A percentile compares a stretch with the other conserved stretches of the same genome.
Conservation (phyloP, 2,888 invertebrate species). For the Ashinkailepas kermadecensis region DNA sequence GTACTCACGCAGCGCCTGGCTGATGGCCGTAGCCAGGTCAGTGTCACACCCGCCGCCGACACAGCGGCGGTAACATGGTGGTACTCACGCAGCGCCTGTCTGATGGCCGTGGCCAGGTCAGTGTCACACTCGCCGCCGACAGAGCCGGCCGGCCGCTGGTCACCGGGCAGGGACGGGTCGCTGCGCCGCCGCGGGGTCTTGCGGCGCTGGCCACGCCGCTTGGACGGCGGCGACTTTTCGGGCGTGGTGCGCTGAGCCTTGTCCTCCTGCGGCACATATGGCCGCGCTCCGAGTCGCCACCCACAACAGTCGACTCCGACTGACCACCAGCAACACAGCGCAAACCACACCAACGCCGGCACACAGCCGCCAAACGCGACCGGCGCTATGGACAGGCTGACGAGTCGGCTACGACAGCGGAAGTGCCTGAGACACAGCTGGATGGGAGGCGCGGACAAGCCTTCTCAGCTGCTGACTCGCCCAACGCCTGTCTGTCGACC, state of each 20-base stretch:
- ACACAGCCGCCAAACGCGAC: too few relatives aligned
- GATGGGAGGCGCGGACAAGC: too few relatives aligned
- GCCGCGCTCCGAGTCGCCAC: too few relatives aligned
- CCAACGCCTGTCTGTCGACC: not conserved
- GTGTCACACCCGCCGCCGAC: constrained; percentile 34
- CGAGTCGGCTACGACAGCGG: too few relatives aligned
- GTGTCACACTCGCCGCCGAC: constrained; percentile 27
- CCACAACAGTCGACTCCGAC: too few relatives aligned
- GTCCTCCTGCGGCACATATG: constrained; percentile 26
- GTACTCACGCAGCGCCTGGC: constrained; percentile 41
- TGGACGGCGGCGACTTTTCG: constrained; percentile 47
- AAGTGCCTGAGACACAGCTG: too few relatives aligned
- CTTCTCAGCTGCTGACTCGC: not conserved
- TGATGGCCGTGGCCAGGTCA: constrained; percentile 23
- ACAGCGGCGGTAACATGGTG: too few relatives aligned
- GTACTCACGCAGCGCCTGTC: constrained; percentile 54
- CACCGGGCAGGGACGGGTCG: constrained; percentile 41
- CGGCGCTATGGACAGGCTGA: too few relatives aligned
- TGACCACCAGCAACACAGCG: too few relatives aligned
- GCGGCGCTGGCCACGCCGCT: constrained; percentile 55
- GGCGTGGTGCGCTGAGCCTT: constrained; percentile 52
- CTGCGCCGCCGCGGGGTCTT: constrained; percentile 54
- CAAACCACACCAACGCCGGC: too few relatives aligned
- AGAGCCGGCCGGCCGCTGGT: constrained; percentile 40
- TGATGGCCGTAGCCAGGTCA: constrained; percentile 40